Conservation (phyloP, 2,888 invertebrate genomes). For the Mythimna vitellina region DNA sequence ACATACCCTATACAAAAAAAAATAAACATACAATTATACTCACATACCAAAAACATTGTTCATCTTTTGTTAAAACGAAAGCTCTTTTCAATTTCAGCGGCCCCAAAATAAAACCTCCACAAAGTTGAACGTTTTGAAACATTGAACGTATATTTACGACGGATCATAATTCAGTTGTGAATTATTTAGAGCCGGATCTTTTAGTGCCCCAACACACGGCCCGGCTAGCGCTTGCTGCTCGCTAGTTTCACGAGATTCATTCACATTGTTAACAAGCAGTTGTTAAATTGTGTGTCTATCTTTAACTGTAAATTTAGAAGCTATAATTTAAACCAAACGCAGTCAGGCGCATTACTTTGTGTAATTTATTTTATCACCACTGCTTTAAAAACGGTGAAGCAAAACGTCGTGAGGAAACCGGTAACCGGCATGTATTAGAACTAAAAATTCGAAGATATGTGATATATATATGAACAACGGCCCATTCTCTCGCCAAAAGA, state of each 20-base stretch:
- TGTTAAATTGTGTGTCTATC: not conserved
- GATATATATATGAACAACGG: no score
- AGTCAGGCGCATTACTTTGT: no score
- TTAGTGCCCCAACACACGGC: slow-evolving; percentile 36
- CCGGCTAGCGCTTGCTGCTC: not conserved
- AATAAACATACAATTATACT: not conserved
- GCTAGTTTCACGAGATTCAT: not conserved
- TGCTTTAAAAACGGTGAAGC: no score
- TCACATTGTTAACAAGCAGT: not conserved
- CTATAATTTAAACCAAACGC: not conserved
- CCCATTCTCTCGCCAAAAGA: no score
- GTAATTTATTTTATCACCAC: no score
- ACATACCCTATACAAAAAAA: no score
- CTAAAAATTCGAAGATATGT: no score
- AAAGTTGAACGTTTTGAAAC: slow-evolving; percentile 53
- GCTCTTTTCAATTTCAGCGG: slow-evolving; percentile 24
- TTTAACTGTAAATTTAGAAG: not conserved
- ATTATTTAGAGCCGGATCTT: slow-evolving; percentile 54
- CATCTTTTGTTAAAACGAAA: not conserved
- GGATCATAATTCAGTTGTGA: slow-evolving; percentile 56
- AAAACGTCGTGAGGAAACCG: no score
- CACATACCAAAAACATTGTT: not conserved
- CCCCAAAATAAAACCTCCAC: slow-evolving; percentile 18
- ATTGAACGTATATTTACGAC: slow-evolving; percentile 52
- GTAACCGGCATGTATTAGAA: no score